Base-by-base conservation (phyloP, 2,888 invertebrate genomes). In the Tuberolachnus salignus region DNA sequence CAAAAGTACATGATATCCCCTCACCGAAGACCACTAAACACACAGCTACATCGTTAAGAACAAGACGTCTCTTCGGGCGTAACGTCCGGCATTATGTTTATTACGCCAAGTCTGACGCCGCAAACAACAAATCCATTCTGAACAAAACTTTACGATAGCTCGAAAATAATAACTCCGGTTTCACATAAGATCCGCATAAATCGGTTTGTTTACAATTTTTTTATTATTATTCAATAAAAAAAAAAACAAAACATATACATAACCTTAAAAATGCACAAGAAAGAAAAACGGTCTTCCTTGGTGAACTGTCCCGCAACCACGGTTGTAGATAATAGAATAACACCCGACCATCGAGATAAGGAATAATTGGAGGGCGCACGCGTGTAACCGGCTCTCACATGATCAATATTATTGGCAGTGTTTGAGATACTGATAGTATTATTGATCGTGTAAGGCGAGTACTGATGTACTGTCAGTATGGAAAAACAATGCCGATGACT, bases 321-420 rank as follows among this genome's bases (percentile, higher is more conserved):
- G n/a, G n/a, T n/a, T n/a, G n/a, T n/a, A n/a, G n/a, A n/a, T n/a
- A n/a, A n/a, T n/a, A n/a, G n/a, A n/a, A n/a, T n/a, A n/a, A n/a
- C n/a, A n/a, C n/a, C n/a, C n/a, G n/a, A n/a, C n/a, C n/a, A n/a
- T n/a, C n/a, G n/a, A n/a, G n/a, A n/a, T n/a, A n/a, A n/a, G n/a
- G n/a, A n/a, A n/a, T n/a, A n/a, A n/a, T n/a, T n/a, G n/a, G n/a
- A n/a, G n/a, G n/a, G n/a, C n/a, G n/a, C n/a, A n/a, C n/a, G n/a
- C n/a, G n/a, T n/a, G n/a, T n/a, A 51, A 55, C 49, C 16, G 34
- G 64, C 23, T 66, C 74, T 75, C 74, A 75, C 74, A 66, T 55
- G 74, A 46, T 74, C 74, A 74, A 66, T 74, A 75, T 66, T 75
- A 66, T 44, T 75, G 66, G 55, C 55, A 55, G 55, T 74, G 66